A percentile compares a stretch with the other conserved stretches of the same genome.
These are phyloP conservation scores for Drosophila rufa DNA, from an alignment of 1,140 invertebrate species.

Conservation along the genomic window DNA sequence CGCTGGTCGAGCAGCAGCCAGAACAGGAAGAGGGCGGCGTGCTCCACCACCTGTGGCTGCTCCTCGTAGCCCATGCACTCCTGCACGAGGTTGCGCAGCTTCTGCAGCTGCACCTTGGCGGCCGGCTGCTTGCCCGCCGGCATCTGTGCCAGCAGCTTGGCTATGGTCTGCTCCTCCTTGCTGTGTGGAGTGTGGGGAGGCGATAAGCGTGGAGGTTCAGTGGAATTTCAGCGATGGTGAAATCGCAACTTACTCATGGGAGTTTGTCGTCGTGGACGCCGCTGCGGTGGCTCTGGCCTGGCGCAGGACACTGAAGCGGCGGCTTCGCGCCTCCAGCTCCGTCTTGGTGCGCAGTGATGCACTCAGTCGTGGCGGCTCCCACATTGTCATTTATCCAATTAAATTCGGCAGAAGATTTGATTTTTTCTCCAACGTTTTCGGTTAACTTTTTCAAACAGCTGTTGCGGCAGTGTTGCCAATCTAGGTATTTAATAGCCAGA, in stretches of 20 bases:
- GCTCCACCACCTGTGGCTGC: slow-evolving; percentile 79
- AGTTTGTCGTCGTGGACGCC: slow-evolving; percentile 57
- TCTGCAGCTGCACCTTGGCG: slow-evolving; percentile 71
- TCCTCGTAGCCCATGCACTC: slow-evolving; percentile 83
- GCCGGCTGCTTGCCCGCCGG: slow-evolving; percentile 61
- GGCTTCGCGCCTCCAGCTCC: slow-evolving; percentile 67
- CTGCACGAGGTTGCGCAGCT: slow-evolving; percentile 75
- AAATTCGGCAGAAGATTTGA: slow-evolving; percentile 2
- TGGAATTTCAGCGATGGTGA: slow-evolving; percentile 53
- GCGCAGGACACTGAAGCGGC: slow-evolving; percentile 28
- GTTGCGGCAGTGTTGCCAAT: neutral
- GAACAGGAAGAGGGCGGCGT: slow-evolving; percentile 73
- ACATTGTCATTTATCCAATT: slow-evolving; percentile 49
- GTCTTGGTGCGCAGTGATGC: slow-evolving; percentile 75
- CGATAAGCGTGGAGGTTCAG: neutral
- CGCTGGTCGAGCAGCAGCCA: slow-evolving; percentile 76
- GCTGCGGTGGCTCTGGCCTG: slow-evolving; percentile 13
- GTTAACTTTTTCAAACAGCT: too few relatives aligned
- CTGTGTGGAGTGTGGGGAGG: slow-evolving; percentile 11
- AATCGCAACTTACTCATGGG: slow-evolving; percentile 57
- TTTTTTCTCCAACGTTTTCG: slow-evolving; percentile 10
- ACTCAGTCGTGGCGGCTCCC: slow-evolving; percentile 75
- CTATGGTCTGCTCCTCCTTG: slow-evolving; percentile 62
- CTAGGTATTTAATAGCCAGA: too few relatives aligned
- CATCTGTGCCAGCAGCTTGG: slow-evolving; percentile 61